Percentiles rank a stretch among this genome's conserved stretches.
Evolutionary conservation across 2,888 invertebrate genomes (phyloP).

Genomic region (Morinoia aosen): DNA sequence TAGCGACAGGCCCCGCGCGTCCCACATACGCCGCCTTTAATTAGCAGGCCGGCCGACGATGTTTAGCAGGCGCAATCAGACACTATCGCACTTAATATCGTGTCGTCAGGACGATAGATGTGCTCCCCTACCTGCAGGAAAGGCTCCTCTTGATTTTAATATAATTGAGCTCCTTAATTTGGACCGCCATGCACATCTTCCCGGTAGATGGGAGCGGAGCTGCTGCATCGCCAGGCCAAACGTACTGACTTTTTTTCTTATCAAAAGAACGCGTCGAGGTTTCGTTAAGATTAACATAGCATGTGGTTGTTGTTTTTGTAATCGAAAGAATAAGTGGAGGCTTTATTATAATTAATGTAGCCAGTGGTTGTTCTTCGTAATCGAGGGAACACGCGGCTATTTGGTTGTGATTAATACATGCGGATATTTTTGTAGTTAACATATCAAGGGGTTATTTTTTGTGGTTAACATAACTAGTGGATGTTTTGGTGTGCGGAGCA

Average conservation of each 20-base stretch:
- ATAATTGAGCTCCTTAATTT: background rate
- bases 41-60: background rate
- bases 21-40: slow-evolving; percentile 7
- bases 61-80: background rate
- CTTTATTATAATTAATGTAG: too few relatives aligned
- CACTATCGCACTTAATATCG: background rate
- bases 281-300: too few relatives aligned
- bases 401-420: too few relatives aligned
- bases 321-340: too few relatives aligned
- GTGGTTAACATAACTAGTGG: background rate
- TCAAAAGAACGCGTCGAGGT: too few relatives aligned
- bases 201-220: background rate
- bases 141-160: background rate
- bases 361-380: too few relatives aligned
- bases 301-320: too few relatives aligned
- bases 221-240: background rate
- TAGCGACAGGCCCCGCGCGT: background rate
- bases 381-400: too few relatives aligned
- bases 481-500: background rate
- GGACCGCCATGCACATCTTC: background rate
- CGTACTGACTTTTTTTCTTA: background rate
- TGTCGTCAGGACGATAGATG: slow-evolving; percentile 22
- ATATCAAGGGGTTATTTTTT: too few relatives aligned
- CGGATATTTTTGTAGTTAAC: too few relatives aligned
- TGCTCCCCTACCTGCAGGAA: background rate